phyloP scores from a whole-genome alignment of 2,888 invertebrate genomes.

The Trichacis sp. region DNA sequence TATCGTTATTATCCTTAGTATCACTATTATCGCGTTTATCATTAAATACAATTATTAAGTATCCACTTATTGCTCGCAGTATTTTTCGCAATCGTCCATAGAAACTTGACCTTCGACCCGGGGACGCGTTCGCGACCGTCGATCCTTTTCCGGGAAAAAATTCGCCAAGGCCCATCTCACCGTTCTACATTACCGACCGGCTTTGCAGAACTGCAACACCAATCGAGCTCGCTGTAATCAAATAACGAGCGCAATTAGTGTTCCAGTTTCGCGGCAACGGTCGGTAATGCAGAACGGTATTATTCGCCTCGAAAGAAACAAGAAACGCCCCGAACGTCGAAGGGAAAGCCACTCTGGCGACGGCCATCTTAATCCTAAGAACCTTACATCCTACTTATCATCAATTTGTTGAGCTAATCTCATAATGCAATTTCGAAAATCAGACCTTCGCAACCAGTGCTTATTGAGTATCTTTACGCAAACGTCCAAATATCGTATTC shows the following conservation, averaged over 20 bases:
- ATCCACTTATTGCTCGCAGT: constrained; percentile 65
- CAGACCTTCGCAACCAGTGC: constrained; percentile 36
- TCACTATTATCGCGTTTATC: constrained; percentile 44
- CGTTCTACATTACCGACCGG: no score
- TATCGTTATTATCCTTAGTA: constrained; percentile 35
- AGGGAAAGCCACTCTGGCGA: neutral
- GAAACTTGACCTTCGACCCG: neutral
- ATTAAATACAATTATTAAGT: constrained; percentile 53
- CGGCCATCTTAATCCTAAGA: constrained; percentile 18
- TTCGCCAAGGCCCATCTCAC: no score
- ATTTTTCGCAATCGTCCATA: no score
- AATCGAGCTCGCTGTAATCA: no score
- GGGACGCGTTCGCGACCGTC: constrained; percentile 9
- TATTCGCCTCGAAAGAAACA: no score
- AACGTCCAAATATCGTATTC: constrained; percentile 41
- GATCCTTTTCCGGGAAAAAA: neutral
- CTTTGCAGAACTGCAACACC: no score
- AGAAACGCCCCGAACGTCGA: neutral
- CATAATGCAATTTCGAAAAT: constrained; percentile 34
- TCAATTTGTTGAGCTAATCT: constrained; percentile 45
- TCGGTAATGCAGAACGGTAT: no score
- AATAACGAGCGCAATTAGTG: no score
- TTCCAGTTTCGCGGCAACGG: no score
- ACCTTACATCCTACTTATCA: neutral
- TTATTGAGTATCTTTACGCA: constrained; percentile 45